phyloP scores from a whole-genome alignment of 37 sponge, comb jelly and placozoan species.

The Axinella damicornis region DNA sequence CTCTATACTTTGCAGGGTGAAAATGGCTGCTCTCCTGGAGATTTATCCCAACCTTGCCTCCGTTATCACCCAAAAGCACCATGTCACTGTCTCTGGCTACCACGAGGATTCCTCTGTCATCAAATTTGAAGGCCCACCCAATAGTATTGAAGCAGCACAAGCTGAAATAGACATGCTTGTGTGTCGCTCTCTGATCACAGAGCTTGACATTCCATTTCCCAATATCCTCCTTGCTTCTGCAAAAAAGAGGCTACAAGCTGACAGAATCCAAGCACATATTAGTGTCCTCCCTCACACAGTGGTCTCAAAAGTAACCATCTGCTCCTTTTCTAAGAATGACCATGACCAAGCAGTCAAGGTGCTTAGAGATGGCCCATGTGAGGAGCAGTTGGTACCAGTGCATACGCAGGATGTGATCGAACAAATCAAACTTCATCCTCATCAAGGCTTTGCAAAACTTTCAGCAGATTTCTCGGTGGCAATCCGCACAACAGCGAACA shows the following conservation, averaged over 20 bases:
- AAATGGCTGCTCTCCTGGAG: constrained; percentile 21
- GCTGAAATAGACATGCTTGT: background rate
- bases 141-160: constrained; percentile 10
- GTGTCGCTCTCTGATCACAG: no score
- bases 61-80: background rate
- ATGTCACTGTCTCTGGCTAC: constrained; percentile 25
- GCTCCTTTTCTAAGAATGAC: background rate
- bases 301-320: background rate
- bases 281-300: background rate
- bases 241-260: background rate
- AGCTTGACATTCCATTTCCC: background rate
- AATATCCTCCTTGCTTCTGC: background rate
- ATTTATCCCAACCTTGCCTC: constrained; percentile 21
- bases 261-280: background rate
- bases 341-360: background rate
- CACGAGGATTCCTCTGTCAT: background rate
- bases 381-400: constrained; percentile 1
- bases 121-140: constrained; percentile 11
- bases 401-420: background rate
- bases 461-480: background rate
- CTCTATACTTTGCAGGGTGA: background rate
- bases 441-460: background rate
- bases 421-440: background rate
- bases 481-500: background rate
- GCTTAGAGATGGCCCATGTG: background rate